Conservation (phyloP, 1,140 invertebrate species). For the Tetragonula clypearis region DNA sequence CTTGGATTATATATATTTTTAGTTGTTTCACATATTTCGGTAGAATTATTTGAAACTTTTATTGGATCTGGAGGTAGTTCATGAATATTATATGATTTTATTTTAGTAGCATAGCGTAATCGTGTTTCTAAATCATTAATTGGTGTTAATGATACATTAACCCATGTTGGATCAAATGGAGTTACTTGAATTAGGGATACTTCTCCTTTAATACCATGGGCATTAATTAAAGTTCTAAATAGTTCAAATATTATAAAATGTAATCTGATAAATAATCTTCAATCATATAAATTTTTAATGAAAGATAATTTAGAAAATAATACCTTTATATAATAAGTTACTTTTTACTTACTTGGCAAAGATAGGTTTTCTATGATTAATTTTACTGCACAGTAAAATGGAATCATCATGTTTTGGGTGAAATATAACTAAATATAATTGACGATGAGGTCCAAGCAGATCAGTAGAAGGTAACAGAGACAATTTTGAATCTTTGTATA, state of each 20-base stretch:
- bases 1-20: constrained; percentile 88
- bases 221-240: constrained; percentile 88
- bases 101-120: constrained; percentile 84
- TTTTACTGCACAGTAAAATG: constrained; percentile 92
- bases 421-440: constrained; percentile 92
- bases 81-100: constrained; percentile 86
- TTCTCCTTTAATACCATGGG: constrained; percentile 90
- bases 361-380: constrained; percentile 85
- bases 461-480: constrained; percentile 85
- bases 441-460: constrained; percentile 87
- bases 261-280: not conserved
- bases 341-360: constrained; percentile 85
- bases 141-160: constrained; percentile 88
- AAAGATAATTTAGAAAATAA: constrained; percentile 6
- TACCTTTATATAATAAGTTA: constrained; percentile 50
- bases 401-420: constrained; percentile 90
- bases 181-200: constrained; percentile 91
- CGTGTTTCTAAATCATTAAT: constrained; percentile 85
- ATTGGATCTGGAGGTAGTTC: constrained; percentile 85
- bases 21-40: constrained; percentile 84
- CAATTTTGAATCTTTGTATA: constrained; percentile 86
- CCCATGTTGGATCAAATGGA: constrained; percentile 91
- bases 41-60: constrained; percentile 77
- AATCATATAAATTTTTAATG: not conserved
- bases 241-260: not conserved